These are phyloP conservation scores for Tragelaphus strepsiceros DNA, from an alignment of 2,113 vertebrate genomes.

Conservation along the genomic window DNA sequence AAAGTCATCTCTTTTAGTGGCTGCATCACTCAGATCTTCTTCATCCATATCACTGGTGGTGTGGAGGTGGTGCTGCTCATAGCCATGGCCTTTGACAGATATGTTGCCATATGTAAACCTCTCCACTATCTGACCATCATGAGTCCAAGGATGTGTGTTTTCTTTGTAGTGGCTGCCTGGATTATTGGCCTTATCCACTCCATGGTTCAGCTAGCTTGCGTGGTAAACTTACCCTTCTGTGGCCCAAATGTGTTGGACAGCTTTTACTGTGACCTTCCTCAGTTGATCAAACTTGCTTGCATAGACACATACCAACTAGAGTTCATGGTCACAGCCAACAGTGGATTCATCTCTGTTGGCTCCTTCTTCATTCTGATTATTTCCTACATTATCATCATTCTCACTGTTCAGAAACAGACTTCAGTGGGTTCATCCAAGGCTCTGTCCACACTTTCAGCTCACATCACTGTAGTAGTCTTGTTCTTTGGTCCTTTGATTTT, in stretches of 20 bases:
- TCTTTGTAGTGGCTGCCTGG: constrained; percentile 42
- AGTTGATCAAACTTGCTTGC: constrained; percentile 60
- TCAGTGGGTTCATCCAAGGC: constrained; percentile 50
- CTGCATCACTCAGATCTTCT: neutral
- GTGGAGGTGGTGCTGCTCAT: neutral
- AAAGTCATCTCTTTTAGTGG: neutral
- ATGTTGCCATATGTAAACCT: neutral
- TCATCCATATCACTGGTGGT: neutral
- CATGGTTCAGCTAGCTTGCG: neutral
- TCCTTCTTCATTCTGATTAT: constrained; percentile 52
- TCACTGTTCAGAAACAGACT: constrained; percentile 40
- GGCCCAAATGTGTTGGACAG: neutral
- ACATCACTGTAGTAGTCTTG: neutral
- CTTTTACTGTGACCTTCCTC: neutral
- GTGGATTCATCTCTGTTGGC: constrained; percentile 53
- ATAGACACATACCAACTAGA: constrained; percentile 24
- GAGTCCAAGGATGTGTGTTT: constrained; percentile 38
- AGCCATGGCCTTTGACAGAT: neutral
- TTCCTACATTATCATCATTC: constrained; percentile 62
- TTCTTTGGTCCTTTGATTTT: constrained; percentile 25
- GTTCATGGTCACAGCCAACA: constrained; percentile 57
- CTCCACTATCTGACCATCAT: neutral
- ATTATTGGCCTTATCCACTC: neutral
- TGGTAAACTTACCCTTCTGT: neutral
- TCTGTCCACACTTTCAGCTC: constrained; percentile 58